phyloP scores from a whole-genome alignment of 2,113 vertebrate genomes.

The Cinclus cinclus region DNA sequence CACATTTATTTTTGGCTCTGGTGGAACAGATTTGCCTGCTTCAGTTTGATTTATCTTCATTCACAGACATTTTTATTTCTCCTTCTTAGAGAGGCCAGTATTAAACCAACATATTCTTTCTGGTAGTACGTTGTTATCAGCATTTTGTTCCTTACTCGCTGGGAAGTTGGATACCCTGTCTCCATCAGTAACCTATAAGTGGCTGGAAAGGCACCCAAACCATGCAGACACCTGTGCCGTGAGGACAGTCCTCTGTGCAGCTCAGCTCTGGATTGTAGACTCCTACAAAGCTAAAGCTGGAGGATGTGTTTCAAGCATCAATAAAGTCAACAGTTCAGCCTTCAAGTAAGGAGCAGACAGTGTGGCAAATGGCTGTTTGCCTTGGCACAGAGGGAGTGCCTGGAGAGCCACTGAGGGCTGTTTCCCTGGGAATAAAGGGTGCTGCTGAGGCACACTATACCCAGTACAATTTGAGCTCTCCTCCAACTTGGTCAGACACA shows the following conservation, averaged over 20 bases:
- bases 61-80: neutral
- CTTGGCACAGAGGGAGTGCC: neutral
- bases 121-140: neutral
- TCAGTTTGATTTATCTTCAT: constrained; percentile 11
- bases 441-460: too few species aligned
- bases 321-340: neutral
- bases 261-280: neutral
- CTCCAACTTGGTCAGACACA: neutral
- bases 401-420: neutral
- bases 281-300: neutral
- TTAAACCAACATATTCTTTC: neutral
- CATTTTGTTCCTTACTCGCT: neutral
- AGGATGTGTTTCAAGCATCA: neutral
- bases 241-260: neutral
- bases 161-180: neutral
- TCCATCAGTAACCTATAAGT: neutral
- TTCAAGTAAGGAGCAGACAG: neutral
- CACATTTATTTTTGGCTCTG: constrained; percentile 10
- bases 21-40: neutral
- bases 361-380: neutral
- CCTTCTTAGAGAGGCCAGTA: neutral
- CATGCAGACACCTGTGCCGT: accelerated
- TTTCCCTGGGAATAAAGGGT: neutral
- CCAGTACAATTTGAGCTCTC: neutral
- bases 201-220: neutral